These are phyloP conservation scores for Nemopilema nomurai DNA, from an alignment of 30 jellyfish, hydroid and myxozoan species.

Conservation along the genomic window DNA sequence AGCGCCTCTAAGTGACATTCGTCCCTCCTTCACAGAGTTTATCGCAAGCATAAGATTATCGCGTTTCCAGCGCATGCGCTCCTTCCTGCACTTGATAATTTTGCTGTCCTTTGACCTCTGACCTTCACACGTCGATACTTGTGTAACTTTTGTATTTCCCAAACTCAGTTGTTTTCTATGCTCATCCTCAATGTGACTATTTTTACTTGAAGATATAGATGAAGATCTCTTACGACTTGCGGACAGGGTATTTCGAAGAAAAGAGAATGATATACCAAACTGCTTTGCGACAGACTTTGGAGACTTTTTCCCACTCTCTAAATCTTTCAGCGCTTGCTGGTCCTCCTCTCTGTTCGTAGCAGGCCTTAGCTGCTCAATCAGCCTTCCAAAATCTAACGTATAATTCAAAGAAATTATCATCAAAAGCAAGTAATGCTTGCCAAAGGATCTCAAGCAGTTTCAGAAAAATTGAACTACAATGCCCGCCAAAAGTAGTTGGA, in stretches of 20 bases:
- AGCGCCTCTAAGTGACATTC: conserved; percentile 44
- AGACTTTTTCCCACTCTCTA: conserved; percentile 25
- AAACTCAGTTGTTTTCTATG: too few species aligned
- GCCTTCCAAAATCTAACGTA: conserved; percentile 8
- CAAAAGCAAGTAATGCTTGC: too few species aligned
- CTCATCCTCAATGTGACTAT: neutral
- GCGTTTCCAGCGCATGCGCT: conserved; percentile 50
- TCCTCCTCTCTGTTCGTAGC: conserved; percentile 28
- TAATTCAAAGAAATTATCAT: neutral
- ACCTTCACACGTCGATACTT: neutral
- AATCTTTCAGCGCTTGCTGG: neutral
- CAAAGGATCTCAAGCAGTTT: too few species aligned
- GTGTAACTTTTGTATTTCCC: neutral
- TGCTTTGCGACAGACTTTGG: conserved; percentile 43
- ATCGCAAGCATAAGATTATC: conserved; percentile 42
- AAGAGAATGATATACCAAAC: conserved; percentile 36
- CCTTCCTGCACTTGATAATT: conserved; percentile 2
- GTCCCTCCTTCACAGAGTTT: conserved; percentile 39
- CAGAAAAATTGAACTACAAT: too few species aligned
- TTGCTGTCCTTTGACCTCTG: neutral
- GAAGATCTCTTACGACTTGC: neutral
- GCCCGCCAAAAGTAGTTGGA: too few species aligned
- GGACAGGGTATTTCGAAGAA: neutral
- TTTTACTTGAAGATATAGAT: neutral
- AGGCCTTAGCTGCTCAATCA: conserved; percentile 26